A percentile compares a stretch with the other conserved stretches of the same genome.
Conservation (phyloP, 2,797 vertebrate genomes). For the Sebastes steindachneri region DNA sequence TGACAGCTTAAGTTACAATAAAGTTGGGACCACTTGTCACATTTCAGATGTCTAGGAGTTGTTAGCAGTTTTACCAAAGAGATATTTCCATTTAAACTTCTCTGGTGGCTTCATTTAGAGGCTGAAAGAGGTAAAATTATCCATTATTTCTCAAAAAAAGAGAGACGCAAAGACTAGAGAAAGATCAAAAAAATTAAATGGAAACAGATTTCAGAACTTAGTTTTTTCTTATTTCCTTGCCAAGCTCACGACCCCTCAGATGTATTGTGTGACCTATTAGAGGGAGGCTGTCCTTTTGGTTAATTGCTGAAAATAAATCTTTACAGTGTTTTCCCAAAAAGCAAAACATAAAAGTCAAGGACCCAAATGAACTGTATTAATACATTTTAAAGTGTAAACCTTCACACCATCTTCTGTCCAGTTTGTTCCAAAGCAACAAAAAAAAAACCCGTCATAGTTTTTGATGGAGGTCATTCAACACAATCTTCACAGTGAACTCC, state of each 20-base stretch:
- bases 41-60: not conserved
- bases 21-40: not conserved
- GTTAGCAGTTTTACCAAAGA: not conserved
- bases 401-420: slow-evolving; percentile 2
- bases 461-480: slow-evolving; percentile 30
- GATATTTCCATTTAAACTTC: not conserved
- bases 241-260: not conserved
- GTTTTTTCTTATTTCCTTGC: not conserved
- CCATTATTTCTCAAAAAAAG: not conserved
- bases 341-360: slow-evolving; percentile 40
- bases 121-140: not conserved
- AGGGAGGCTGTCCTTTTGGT: not conserved
- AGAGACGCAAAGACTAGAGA: not conserved
- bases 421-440: slow-evolving; percentile 2
- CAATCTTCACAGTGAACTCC: slow-evolving; percentile 40
- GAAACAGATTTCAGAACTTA: not conserved
- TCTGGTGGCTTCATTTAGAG: not conserved
- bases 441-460: not conserved
- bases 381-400: slow-evolving; percentile 9
- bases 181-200: not conserved
- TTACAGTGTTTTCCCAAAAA: not conserved
- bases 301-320: slow-evolving; percentile 4
- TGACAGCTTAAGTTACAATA: not conserved
- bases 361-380: slow-evolving; percentile 6
- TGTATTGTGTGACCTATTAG: not conserved